Conservation (phyloP, 23 tunicate genomes). For the Botrylloides violaceus region DNA sequence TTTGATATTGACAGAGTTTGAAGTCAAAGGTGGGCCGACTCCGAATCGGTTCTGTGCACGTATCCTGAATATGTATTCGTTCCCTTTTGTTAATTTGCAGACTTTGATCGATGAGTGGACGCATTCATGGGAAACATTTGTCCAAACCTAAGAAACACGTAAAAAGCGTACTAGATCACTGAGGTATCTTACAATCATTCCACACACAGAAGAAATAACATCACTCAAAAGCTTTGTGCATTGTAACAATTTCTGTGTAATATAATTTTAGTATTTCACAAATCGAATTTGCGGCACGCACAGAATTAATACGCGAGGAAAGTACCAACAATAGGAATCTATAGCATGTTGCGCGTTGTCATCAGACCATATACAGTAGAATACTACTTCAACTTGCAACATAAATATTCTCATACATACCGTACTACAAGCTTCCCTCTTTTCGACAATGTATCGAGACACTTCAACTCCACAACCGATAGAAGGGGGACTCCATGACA, state of each 20-base stretch:
- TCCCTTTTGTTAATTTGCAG: constrained; percentile 38
- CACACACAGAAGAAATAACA: too few relatives aligned
- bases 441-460: constrained; percentile 81
- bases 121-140: constrained; percentile 63
- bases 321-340: too few relatives aligned
- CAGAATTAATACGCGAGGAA: too few relatives aligned
- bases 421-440: constrained; percentile 78
- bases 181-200: too few relatives aligned
- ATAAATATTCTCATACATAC: constrained; percentile 24
- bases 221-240: too few relatives aligned
- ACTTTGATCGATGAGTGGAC: constrained; percentile 66
- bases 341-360: too few relatives aligned
- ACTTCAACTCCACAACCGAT: constrained; percentile 58
- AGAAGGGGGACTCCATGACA: constrained; percentile 68
- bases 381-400: background rate
- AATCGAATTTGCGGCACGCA: too few relatives aligned
- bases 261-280: too few relatives aligned
- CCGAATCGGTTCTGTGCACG: constrained; percentile 93
- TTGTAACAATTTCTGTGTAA: too few relatives aligned
- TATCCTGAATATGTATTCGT: constrained; percentile 88
- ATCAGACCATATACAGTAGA: too few relatives aligned
- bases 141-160: too few relatives aligned
- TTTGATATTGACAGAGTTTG: constrained; percentile 58
- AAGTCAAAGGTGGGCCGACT: constrained; percentile 48
- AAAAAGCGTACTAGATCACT: too few relatives aligned